These are phyloP conservation scores for Acrobasis suavella DNA, from an alignment of 2,888 invertebrate species.

Conservation along the genomic window DNA sequence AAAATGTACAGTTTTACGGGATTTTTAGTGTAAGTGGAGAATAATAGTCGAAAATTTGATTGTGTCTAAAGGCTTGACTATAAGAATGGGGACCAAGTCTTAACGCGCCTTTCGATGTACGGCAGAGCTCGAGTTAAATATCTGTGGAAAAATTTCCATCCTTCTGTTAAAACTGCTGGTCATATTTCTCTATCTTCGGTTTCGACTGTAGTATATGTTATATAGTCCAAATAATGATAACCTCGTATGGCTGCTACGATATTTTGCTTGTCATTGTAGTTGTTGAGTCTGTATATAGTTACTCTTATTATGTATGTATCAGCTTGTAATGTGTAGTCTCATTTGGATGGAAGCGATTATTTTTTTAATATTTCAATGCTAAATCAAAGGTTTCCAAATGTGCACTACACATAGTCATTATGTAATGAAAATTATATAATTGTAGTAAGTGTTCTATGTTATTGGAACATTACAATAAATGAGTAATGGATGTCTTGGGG, in stretches of 20 bases:
- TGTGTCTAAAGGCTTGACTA: no score
- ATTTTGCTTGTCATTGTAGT: constrained; percentile 43
- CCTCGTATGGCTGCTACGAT: constrained; percentile 39
- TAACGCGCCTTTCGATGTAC: no score
- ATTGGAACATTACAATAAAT: constrained; percentile 57
- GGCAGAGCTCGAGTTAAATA: no score
- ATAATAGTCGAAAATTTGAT: no score
- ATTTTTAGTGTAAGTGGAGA: no score
- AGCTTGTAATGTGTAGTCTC: constrained; percentile 43
- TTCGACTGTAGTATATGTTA: background rate
- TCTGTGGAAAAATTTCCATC: background rate
- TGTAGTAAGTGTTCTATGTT: constrained; percentile 49
- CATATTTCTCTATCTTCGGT: constrained; percentile 12
- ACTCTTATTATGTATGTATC: constrained; percentile 31
- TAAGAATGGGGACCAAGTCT: no score
- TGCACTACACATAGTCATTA: constrained; percentile 52
- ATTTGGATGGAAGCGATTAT: constrained; percentile 47
- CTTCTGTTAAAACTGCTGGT: background rate
- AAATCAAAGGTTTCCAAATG: constrained; percentile 50
- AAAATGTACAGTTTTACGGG: no score
- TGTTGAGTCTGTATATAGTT: constrained; percentile 44
- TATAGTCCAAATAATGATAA: background rate
- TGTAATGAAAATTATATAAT: constrained; percentile 52
- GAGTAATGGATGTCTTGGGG: constrained; percentile 60
- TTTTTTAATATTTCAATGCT: constrained; percentile 41